Conservation (phyloP, 2,888 invertebrate genomes). For the Ommatoiulus sabulosus region DNA sequence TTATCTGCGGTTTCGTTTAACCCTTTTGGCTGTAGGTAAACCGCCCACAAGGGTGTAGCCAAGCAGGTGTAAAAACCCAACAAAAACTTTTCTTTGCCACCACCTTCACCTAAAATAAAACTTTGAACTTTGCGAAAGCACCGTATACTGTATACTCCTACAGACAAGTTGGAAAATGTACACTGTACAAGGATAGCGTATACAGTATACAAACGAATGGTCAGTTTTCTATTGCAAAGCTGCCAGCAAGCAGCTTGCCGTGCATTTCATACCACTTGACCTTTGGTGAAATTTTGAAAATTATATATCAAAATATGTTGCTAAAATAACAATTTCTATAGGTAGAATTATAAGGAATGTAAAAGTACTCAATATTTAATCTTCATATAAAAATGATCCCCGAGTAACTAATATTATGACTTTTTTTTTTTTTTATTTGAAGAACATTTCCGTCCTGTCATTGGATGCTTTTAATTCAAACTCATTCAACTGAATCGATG, state of each 20-base stretch:
- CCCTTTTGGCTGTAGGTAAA: neutral
- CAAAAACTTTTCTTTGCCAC: neutral
- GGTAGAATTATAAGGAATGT: no score
- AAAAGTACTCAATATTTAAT: no score
- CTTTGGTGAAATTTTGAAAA: neutral
- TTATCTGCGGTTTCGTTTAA: neutral
- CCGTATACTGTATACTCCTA: neutral
- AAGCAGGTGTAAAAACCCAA: neutral
- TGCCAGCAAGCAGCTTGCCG: neutral
- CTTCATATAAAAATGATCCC: no score
- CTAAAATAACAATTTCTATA: no score
- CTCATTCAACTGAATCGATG: no score
- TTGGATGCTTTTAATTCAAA: no score
- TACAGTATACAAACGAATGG: neutral
- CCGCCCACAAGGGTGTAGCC: neutral
- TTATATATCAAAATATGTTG: no score
- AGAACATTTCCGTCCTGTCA: no score
- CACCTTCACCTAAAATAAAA: conserved; percentile 15
- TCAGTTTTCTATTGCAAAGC: neutral
- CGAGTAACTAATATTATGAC: no score
- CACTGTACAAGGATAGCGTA: neutral
- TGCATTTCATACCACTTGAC: neutral
- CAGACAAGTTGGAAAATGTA: neutral
- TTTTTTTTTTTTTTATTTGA: no score
- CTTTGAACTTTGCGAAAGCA: neutral